Percentiles rank a stretch among this genome's conserved stretches.
These are phyloP conservation scores for Frankliniella fusca DNA, from an alignment of 2,888 invertebrate species.

Conservation along the genomic window DNA sequence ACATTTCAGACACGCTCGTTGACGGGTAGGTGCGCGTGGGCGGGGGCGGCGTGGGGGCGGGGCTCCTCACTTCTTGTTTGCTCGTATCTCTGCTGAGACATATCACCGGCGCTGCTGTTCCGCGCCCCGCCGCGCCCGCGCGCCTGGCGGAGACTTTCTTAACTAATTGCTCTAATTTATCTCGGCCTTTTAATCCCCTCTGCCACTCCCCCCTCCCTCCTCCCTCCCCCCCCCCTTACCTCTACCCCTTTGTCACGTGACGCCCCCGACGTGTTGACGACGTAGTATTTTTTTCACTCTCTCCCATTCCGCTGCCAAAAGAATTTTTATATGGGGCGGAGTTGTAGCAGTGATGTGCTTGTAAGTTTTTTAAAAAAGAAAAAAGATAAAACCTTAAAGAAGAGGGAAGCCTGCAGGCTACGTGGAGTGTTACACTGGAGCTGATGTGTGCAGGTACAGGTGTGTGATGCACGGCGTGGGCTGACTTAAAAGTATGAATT, in stretches of 20 bases:
- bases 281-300: too few species aligned
- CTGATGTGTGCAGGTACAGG: background rate
- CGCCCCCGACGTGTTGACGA: too few species aligned
- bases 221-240: too few species aligned
- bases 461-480: background rate
- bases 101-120: background rate
- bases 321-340: too few species aligned
- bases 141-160: background rate
- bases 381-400: background rate
- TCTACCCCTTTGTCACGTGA: too few species aligned
- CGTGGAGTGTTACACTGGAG: background rate
- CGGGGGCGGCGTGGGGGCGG: background rate
- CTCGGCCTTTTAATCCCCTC: background rate
- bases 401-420: background rate
- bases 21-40: background rate
- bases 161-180: conserved; percentile 14
- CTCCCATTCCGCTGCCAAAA: too few species aligned
- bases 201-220: too few species aligned
- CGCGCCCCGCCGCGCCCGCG: background rate
- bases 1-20: background rate
- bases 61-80: background rate
- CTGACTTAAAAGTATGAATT: too few species aligned
- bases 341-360: too few species aligned
- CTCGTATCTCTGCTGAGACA: background rate
- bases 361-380: background rate